Evolutionary conservation across 2,888 invertebrate genomes (phyloP).

Genomic region (Panzeria rudis): DNA sequence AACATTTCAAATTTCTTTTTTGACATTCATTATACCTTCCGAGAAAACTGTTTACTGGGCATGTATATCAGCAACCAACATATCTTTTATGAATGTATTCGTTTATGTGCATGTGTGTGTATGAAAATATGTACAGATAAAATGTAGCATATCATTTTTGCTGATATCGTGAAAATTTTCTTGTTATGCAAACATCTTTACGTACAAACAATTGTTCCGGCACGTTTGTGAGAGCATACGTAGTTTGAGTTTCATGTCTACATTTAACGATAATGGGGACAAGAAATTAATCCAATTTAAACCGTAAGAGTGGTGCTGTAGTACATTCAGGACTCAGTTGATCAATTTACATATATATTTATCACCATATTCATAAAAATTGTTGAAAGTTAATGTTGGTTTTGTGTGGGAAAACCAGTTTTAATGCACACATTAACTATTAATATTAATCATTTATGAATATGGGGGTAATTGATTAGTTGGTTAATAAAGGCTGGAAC

Average conservation of each 20-base stretch:
- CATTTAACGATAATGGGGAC: background rate
- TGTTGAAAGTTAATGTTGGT: too few relatives aligned
- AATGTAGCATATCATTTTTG: conserved; percentile 34
- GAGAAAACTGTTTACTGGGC: too few relatives aligned
- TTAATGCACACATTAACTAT: too few relatives aligned
- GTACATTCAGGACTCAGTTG: background rate
- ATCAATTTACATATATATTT: too few relatives aligned
- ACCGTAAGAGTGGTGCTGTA: background rate
- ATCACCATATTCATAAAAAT: too few relatives aligned
- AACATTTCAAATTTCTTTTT: too few relatives aligned
- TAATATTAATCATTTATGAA: too few relatives aligned
- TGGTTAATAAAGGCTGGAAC: too few relatives aligned
- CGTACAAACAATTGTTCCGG: background rate
- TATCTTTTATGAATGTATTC: background rate
- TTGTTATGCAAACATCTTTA: background rate
- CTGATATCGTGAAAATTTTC: conserved; percentile 42
- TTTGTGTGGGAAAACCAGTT: too few relatives aligned
- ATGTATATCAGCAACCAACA: conserved; percentile 1
- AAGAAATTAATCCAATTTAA: background rate
- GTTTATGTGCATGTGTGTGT: background rate
- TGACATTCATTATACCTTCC: too few relatives aligned
- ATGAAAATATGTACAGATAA: background rate
- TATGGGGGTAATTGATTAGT: too few relatives aligned
- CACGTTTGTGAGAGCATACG: background rate
- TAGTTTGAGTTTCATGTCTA: background rate